Base-by-base conservation (phyloP, 2,888 invertebrate species). In the Caenorhabditis panamensis region DNA sequence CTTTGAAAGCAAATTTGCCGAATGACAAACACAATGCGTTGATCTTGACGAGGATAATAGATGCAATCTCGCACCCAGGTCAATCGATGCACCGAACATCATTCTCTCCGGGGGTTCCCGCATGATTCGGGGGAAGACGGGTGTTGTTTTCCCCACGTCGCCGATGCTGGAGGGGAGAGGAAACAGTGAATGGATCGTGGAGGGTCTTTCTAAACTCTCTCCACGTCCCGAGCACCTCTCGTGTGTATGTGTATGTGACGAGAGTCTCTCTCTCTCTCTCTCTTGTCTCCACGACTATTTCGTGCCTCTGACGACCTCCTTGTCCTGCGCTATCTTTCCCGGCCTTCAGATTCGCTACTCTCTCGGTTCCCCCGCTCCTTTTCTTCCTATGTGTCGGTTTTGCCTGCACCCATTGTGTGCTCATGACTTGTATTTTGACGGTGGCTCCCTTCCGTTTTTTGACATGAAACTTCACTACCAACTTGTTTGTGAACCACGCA, bases 321-420 rank as follows among this genome's bases (percentile, higher is more conserved):
- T 36, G 41, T 61, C 31, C 31, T 44, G 31, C 28, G 56, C 28
- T 56, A 31, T 63, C 53, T 62, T 22, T n/a, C 22, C 26, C 6
- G 24, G n/a, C 28, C 44, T 13, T 20, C 11, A 6, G 47, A 44
- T 56, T 68, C 41, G 8, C 53, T 36, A 24, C 24, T 24, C 36
- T 26, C 22, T 26, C 16, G 13, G 6, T 41, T 44, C 47, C 61
- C n/a, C 1, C 54, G 28, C 41, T 36, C 24, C 24, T 41, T 61
- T 26, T 37, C 28, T 59, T 53, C 22, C n/a, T 36, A 37, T 22
- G 24, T 26, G 61, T 59, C 41, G 47, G 28, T 22, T 61, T 47
- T 58, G 53, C 75, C 54, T 75, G 75, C 75, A 75, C 75, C 75
- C 75, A 66, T 66, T 66, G 66, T 75, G 75, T 75, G 66, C 75